These are phyloP conservation scores for Drosophila birchii DNA, from an alignment of 2,888 invertebrate species.

Conservation along the genomic window DNA sequence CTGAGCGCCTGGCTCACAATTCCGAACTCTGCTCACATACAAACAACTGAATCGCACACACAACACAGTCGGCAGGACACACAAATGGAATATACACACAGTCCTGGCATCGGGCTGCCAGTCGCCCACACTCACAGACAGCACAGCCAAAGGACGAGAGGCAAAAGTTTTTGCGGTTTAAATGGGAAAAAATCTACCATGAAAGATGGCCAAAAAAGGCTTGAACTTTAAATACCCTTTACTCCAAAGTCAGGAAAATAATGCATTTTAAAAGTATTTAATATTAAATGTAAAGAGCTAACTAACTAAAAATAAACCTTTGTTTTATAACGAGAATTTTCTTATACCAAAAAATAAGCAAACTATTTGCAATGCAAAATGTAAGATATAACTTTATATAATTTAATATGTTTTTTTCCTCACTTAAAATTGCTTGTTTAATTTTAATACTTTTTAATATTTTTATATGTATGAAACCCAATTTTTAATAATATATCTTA, in stretches of 20 bases:
- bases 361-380: too few species aligned
- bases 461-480: not conserved
- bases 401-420: too few species aligned
- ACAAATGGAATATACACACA: constrained; percentile 19
- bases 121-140: constrained; percentile 24
- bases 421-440: not conserved
- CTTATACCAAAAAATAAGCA: not conserved
- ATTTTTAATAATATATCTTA: not conserved
- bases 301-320: not conserved
- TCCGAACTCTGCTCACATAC: constrained; percentile 51
- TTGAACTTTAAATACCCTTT: not conserved
- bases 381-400: not conserved
- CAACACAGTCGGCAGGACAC: constrained; percentile 17
- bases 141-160: constrained; percentile 30
- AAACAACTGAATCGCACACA: constrained; percentile 27
- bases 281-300: not conserved
- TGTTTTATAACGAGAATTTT: not conserved
- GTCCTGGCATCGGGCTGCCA: not conserved
- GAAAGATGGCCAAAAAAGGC: not conserved
- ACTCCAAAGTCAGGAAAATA: too few species aligned
- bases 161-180: constrained; percentile 38
- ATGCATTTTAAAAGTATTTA: not conserved
- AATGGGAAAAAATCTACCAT: constrained; percentile 28
- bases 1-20: constrained; percentile 64
- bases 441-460: not conserved